Percentiles rank a stretch among this genome's conserved stretches.
Evolutionary conservation across 2,888 invertebrate species (phyloP).

Genomic region (Cataglyphis cursor): DNA sequence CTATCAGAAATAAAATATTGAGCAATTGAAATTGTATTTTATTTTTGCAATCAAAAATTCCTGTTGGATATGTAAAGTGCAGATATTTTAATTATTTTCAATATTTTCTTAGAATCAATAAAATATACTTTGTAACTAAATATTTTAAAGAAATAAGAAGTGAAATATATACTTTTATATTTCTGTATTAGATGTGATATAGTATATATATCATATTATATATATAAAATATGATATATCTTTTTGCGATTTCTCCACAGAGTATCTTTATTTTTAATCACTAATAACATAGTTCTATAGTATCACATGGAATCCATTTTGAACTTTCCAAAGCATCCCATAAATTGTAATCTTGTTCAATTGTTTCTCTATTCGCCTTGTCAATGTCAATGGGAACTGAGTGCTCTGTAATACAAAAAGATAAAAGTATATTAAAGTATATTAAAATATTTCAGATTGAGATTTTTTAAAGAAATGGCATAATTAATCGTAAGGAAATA

Average conservation of each 20-base stretch:
- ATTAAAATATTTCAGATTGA: constrained; percentile 36
- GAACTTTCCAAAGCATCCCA: constrained; percentile 95
- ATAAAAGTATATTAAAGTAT: constrained; percentile 15
- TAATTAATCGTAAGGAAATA: neutral
- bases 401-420: constrained; percentile 89
- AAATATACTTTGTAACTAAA: neutral
- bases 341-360: constrained; percentile 92
- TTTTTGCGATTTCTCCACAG: neutral
- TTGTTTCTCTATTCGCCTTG: constrained; percentile 91
- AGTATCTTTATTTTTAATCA: constrained; percentile 22
- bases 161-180: constrained; percentile 21
- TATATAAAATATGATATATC: neutral
- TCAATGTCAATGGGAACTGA: constrained; percentile 92
- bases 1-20: neutral
- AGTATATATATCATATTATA: no score
- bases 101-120: neutral
- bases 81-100: neutral
- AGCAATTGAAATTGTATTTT: constrained; percentile 16
- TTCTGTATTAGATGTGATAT: neutral
- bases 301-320: constrained; percentile 94
- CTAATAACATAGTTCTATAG: constrained; percentile 89
- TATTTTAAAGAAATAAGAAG: neutral
- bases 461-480: neutral
- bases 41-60: constrained; percentile 34
- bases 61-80: neutral